Evolutionary conservation across 2,888 invertebrate species (phyloP), one percentile per base, ranked within the genome.

Genomic region (Hemithea aestivaria): DNA sequence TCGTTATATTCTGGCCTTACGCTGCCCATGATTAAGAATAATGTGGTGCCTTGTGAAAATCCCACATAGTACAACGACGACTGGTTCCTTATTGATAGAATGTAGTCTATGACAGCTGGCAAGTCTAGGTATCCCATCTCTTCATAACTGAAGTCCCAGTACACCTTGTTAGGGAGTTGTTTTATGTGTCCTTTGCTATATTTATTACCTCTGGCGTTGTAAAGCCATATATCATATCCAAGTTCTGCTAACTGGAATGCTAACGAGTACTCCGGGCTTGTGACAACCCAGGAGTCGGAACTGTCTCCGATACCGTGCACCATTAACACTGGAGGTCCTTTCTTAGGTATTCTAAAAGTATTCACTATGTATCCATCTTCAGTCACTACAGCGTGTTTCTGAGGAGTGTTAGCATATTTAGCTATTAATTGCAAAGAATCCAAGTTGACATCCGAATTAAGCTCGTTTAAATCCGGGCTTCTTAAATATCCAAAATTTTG

Each of bases 31-130:
- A 81, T 71, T 21, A 82, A 62, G 48, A 84, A 82, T 27, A 71
- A 62, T 1, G 81, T 81, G 1, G 79, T 77, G 36, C 84, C 83
- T 64, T 83, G 82, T 11, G 84, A 84, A 59, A 75, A 84, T 40
- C 81, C 84, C 26, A 84, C 56, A 44, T 82, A 84, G n/a, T 70
- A 70, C 22, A 84, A 44, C 53, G 71, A 67, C 21, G 49, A 30
- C 20, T 53, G 53, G 7, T 52, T 53, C 20, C 75, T 81, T 20
- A 42, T 51, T 5, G 52, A 47, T 2, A 79, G 54, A 45, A 84
- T 70, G 39, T 76, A 70, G 56, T 84, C 80, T 35, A 84, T 68
- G 21, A 69, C 66, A 1, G 79, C 73, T 7, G 83, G 76, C 41
- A 84, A 45, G 54, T 84, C 84, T 38, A 66, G 51, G n/a, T 66